Evolutionary conservation across 2,888 invertebrate species (phyloP).

Genomic region (Penaeus monodon): DNA sequence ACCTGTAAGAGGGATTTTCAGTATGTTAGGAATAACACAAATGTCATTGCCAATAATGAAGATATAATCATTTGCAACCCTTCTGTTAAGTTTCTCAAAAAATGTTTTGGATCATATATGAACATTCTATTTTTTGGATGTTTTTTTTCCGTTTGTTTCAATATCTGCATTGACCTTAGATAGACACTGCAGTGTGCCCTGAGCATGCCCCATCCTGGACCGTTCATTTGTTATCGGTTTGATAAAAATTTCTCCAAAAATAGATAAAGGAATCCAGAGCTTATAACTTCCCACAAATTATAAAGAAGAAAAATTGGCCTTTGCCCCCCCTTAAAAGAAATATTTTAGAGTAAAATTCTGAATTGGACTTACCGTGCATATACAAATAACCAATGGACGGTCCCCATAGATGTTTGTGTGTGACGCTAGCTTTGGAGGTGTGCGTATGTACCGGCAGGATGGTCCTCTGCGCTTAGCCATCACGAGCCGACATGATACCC

Average conservation of each 20-base stretch:
- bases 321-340: no score
- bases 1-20: no score
- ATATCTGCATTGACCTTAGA: conserved; percentile 24
- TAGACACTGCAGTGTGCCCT: conserved; percentile 32
- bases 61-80: background rate
- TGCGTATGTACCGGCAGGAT: conserved; percentile 54
- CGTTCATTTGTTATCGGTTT: conserved; percentile 31
- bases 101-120: background rate
- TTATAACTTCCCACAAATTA: no score
- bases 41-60: conserved; percentile 1
- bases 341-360: no score
- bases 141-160: conserved; percentile 28
- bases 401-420: conserved; percentile 47
- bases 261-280: no score
- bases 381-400: conserved; percentile 17
- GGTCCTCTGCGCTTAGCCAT: conserved; percentile 45
- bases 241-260: background rate
- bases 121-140: background rate
- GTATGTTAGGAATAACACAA: no score
- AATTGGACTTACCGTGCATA: background rate
- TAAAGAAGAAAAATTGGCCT: no score
- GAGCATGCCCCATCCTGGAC: conserved; percentile 24
- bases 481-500: conserved; percentile 47
- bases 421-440: conserved; percentile 43
- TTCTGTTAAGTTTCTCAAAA: no score